Percentiles rank a stretch among this genome's conserved stretches.
Evolutionary conservation across 2,888 invertebrate genomes (phyloP).

Genomic region (Osmoderma eremita): DNA sequence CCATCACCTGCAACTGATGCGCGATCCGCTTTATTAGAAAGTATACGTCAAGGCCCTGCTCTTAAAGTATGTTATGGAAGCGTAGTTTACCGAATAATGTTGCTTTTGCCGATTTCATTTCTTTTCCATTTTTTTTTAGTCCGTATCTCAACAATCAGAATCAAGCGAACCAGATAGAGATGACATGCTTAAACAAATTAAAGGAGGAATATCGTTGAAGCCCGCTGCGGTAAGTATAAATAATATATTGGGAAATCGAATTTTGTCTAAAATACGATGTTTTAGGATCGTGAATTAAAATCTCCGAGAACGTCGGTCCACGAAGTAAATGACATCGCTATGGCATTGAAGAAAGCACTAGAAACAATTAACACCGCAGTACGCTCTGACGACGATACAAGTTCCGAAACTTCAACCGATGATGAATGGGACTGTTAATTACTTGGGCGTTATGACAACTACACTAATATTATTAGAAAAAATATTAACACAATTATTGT

Average conservation of each 20-base stretch:
- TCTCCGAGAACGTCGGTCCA: slow-evolving; percentile 51
- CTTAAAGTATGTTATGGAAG: slow-evolving; percentile 63
- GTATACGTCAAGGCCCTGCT: slow-evolving; percentile 79
- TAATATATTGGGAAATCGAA: not conserved
- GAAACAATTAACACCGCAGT: slow-evolving; percentile 84
- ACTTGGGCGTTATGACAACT: no score
- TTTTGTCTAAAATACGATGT: not conserved
- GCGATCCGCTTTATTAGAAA: slow-evolving; percentile 79
- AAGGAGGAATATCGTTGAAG: slow-evolving; percentile 19
- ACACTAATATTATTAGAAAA: no score
- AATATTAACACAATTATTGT: no score
- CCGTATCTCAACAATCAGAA: slow-evolving; percentile 1
- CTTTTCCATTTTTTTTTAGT: not conserved
- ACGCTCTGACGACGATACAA: slow-evolving; percentile 80
- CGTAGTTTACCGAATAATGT: not conserved
- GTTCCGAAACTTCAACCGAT: slow-evolving; percentile 73
- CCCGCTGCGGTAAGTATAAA: slow-evolving; percentile 11
- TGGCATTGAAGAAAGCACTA: slow-evolving; percentile 86
- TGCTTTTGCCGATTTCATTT: no score
- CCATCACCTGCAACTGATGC: slow-evolving; percentile 63
- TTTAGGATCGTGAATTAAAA: slow-evolving; percentile 59
- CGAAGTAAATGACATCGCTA: slow-evolving; percentile 79
- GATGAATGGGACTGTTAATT: slow-evolving; percentile 86
- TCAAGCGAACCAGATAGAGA: slow-evolving; percentile 19
- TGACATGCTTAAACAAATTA: slow-evolving; percentile 26